Evolutionary conservation across 1,140 invertebrate genomes (phyloP).

Genomic region (Diplogasteroides magnus): DNA sequence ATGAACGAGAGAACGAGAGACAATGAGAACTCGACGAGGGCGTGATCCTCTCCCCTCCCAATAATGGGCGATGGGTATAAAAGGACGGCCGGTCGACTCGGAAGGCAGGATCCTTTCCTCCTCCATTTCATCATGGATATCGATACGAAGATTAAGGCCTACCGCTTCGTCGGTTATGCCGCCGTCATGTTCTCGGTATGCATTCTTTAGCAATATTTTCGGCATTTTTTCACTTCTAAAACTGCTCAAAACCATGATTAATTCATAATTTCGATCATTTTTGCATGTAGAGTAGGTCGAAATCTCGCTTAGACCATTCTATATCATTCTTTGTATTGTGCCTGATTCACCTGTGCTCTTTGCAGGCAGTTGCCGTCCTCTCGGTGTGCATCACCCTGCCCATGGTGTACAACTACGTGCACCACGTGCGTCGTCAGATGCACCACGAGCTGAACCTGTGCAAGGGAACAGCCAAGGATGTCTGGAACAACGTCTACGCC

Average conservation of each 20-base stretch:
- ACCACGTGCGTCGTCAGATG: slow-evolving; percentile 19
- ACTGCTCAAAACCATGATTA: too few species aligned
- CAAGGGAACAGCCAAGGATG: slow-evolving; percentile 10
- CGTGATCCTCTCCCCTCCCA: too few species aligned
- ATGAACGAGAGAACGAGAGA: too few species aligned
- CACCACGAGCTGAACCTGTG: slow-evolving; percentile 14
- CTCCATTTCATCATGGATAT: slow-evolving; percentile 30
- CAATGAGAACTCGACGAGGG: too few species aligned
- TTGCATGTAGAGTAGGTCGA: too few species aligned
- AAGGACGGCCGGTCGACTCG: neutral
- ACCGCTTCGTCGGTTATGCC: slow-evolving; percentile 42
- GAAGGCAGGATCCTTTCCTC: neutral
- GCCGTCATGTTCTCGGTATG: slow-evolving; percentile 34
- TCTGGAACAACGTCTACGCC: slow-evolving; percentile 31
- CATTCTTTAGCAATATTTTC: slow-evolving; percentile 3
- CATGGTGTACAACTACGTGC: slow-evolving; percentile 22
- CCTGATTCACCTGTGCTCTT: too few species aligned
- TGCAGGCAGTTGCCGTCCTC: slow-evolving; percentile 5
- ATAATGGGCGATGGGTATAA: too few species aligned
- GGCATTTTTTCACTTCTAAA: too few species aligned
- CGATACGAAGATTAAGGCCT: slow-evolving; percentile 37
- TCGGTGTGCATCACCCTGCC: slow-evolving; percentile 31
- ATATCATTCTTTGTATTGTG: too few species aligned
- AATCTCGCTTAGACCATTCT: too few species aligned
- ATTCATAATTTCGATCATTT: too few species aligned